Percentiles rank a stretch among this genome's conserved stretches.
Evolutionary conservation across 2,797 vertebrate genomes (phyloP).

Genomic region (Muraenolepis orangiensis): DNA sequence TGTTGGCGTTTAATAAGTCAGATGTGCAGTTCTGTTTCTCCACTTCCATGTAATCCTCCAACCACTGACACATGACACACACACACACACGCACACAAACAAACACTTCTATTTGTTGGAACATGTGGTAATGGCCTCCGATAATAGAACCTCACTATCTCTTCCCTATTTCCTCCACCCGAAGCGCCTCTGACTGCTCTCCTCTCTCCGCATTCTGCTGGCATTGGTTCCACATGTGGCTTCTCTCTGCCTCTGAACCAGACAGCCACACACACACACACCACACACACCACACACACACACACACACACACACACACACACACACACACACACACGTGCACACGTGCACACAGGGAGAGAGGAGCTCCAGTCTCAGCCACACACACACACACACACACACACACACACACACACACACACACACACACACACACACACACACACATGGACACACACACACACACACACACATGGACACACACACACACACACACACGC

Average conservation of each 20-base stretch:
- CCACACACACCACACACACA: too few relatives aligned
- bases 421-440: too few relatives aligned
- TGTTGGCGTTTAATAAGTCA: conserved; percentile 31
- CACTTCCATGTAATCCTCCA: neutral
- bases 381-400: too few relatives aligned
- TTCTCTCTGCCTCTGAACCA: neutral
- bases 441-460: conserved; percentile 59
- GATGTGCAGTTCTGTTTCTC: neutral
- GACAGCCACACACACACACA: neutral
- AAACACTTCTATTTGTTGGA: neutral
- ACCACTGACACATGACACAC: neutral
- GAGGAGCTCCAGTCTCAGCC: too few relatives aligned
- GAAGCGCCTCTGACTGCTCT: neutral
- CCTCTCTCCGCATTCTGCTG: neutral
- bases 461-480: neutral
- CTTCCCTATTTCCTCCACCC: neutral
- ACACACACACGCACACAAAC: neutral
- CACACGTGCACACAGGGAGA: too few relatives aligned
- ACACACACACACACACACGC: too few relatives aligned
- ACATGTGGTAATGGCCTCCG: neutral
- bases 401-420: too few relatives aligned
- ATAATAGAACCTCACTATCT: neutral
- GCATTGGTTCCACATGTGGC: neutral
- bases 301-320: too few relatives aligned
- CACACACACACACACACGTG: neutral